A percentile compares a stretch with the other conserved stretches of the same genome.
phyloP scores from a whole-genome alignment of 2,888 invertebrate species.

The Zonitis immaculata region DNA sequence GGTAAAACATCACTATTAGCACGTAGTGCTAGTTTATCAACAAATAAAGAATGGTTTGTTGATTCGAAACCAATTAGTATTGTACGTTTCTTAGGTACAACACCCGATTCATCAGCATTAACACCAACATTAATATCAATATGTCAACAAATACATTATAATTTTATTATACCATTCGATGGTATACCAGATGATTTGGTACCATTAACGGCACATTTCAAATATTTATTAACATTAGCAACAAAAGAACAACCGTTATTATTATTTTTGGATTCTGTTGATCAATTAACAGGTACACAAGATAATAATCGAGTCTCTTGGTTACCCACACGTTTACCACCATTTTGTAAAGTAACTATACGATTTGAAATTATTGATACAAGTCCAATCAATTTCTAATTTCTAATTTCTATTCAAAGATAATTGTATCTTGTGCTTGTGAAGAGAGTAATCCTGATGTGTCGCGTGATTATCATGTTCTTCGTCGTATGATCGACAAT shows the following conservation, averaged over 20 bases:
- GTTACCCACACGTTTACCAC: constrained; percentile 88
- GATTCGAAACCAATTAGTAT: constrained; percentile 78
- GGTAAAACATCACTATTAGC: constrained; percentile 95
- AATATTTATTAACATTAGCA: constrained; percentile 82
- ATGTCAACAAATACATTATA: constrained; percentile 90
- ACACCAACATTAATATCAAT: constrained; percentile 93
- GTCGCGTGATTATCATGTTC: constrained; percentile 79
- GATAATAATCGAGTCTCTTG: constrained; percentile 94
- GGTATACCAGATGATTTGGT: constrained; percentile 95
- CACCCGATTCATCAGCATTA: constrained; percentile 92
- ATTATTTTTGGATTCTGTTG: constrained; percentile 92
- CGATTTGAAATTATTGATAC: background rate
- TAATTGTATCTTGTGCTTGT: constrained; percentile 86
- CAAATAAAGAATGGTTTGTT: constrained; percentile 67
- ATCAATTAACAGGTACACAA: constrained; percentile 91
- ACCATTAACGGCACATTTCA: constrained; percentile 93
- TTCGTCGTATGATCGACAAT: constrained; percentile 82
- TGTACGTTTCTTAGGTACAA: constrained; percentile 91
- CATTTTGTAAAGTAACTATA: constrained; percentile 79
- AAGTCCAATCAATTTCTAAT: background rate
- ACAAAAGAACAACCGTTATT: constrained; percentile 79
- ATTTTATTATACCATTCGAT: constrained; percentile 85
- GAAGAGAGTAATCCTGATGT: constrained; percentile 83
- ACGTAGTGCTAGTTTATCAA: constrained; percentile 77
- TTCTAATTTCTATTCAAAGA: constrained; percentile 50